Base-by-base conservation (phyloP, 2,797 vertebrate genomes). In the Sebastes matsubarae region DNA sequence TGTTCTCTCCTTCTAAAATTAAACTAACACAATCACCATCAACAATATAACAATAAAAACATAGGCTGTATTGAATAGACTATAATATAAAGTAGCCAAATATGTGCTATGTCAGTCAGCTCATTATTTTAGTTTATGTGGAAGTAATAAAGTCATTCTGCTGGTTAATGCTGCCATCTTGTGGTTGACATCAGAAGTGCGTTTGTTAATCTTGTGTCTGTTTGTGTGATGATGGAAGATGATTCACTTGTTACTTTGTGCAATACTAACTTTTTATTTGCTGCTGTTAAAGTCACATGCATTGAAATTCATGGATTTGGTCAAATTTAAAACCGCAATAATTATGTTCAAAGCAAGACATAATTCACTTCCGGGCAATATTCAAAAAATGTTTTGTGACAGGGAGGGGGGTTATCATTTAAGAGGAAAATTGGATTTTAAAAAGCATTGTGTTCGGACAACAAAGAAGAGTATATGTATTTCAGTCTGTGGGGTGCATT, bases 161-260 rank as follows among this genome's bases (percentile, higher is more conserved):
- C 54, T 71, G 76, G 34, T 70, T n/a, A 69, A 29, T 92, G 77
- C 85, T 90, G 85, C 91, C 91, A 86, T 74, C 95, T 92, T 38
- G 13, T 57, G 93, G 90, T 46, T 70, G 0, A 36, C 1, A 16
- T 22, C 18, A 25, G 78, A 69, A 79, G 2, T 69, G 67, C 12
- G 1, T 67, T 18, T 22, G 0, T 55, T 73, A 29, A 25, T 25
- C 3, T 22, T 11, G 4, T 25, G 18, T 2, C 3, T 18, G 2
- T 24, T 46, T 8, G 6, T 52, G 8, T 60, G 10, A 7, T 2
- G 3, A 20, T 8, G 2, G 1, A 25, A 32, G 25, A 25, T 0
- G 6, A 24, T 36, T 64, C 8, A 60, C 11, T 29, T 59, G 4
- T 68, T 59, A 32, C 13, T 50, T 36, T 27, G 3, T 4, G 0